phyloP scores from a whole-genome alignment of 1,140 invertebrate genomes.

The Globodera rostochiensis region DNA sequence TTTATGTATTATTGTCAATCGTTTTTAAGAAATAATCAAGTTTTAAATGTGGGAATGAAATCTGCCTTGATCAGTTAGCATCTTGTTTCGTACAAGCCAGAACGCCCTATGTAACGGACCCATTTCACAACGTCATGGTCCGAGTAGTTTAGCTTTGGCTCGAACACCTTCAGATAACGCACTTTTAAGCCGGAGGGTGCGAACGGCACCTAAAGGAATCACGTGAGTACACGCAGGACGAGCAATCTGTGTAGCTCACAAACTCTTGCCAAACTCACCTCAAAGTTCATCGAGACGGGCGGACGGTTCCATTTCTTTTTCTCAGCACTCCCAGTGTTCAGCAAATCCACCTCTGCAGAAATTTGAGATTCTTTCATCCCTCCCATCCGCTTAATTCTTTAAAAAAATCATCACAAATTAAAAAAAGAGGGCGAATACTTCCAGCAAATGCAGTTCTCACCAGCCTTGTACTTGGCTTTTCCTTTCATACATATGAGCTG shows the following conservation, averaged over 20 bases:
- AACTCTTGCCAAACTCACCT: conserved; percentile 72
- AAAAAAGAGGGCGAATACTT: conserved; percentile 74
- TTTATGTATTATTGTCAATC: too few species aligned
- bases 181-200: conserved; percentile 98
- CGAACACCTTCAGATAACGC: conserved; percentile 98
- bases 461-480: conserved; percentile 99
- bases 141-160: conserved; percentile 98
- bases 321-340: conserved; percentile 85
- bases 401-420: conserved; percentile 42
- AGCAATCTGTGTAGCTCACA: not conserved
- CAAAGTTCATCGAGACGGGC: conserved; percentile 99
- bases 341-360: conserved; percentile 97
- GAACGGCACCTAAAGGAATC: conserved; percentile 74
- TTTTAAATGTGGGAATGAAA: conserved; percentile 1
- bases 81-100: conserved; percentile 96
- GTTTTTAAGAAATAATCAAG: not conserved
- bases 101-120: conserved; percentile 98
- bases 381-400: conserved; percentile 95
- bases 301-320: conserved; percentile 99
- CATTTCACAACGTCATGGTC: conserved; percentile 99
- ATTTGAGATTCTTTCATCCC: conserved; percentile 99
- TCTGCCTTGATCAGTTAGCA: conserved; percentile 72
- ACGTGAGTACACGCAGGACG: not conserved
- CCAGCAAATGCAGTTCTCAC: conserved; percentile 99
- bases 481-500: conserved; percentile 98